phyloP scores from a whole-genome alignment of 2,113 vertebrate genomes.

The Tachysurus vachellii region DNA sequence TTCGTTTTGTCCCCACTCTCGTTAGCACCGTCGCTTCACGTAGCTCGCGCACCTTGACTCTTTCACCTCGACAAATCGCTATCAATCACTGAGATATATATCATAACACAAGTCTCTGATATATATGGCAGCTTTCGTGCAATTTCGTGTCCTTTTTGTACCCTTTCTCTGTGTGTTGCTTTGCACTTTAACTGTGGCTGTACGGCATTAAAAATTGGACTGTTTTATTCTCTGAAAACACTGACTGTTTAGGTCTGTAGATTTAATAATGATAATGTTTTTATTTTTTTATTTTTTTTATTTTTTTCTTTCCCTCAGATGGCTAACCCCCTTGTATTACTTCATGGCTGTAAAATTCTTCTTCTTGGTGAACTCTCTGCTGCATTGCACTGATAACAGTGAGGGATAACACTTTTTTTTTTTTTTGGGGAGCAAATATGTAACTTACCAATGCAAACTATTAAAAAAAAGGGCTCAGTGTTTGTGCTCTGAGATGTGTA shows the following conservation, averaged over 20 bases:
- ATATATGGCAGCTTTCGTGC: conserved; percentile 52
- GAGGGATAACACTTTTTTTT: conserved; percentile 36
- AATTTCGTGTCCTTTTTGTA: conserved; percentile 57
- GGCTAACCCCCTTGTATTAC: conserved; percentile 23
- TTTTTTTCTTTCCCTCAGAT: neutral
- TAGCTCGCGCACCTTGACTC: conserved; percentile 35
- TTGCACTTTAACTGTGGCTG: conserved; percentile 71
- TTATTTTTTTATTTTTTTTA: too few relatives aligned
- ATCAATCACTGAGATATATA: conserved; percentile 47
- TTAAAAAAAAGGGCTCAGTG: conserved; percentile 49
- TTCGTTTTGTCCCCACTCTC: conserved; percentile 14
- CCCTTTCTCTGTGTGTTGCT: conserved; percentile 63
- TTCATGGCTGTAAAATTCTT: conserved; percentile 40
- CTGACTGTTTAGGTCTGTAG: conserved; percentile 66
- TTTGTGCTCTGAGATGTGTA: conserved; percentile 46
- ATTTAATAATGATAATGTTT: neutral
- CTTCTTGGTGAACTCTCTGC: conserved; percentile 40
- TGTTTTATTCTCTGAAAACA: conserved; percentile 70
- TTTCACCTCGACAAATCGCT: conserved; percentile 14
- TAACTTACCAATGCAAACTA: conserved; percentile 56
- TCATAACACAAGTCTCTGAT: conserved; percentile 38
- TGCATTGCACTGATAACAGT: conserved; percentile 48
- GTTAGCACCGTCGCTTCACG: conserved; percentile 26
- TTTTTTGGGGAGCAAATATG: conserved; percentile 46
- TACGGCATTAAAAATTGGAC: conserved; percentile 64